A percentile compares a stretch with the other conserved stretches of the same genome.
These are phyloP conservation scores for Chionomys nivalis DNA, from an alignment of 2,113 vertebrate species.

Conservation along the genomic window DNA sequence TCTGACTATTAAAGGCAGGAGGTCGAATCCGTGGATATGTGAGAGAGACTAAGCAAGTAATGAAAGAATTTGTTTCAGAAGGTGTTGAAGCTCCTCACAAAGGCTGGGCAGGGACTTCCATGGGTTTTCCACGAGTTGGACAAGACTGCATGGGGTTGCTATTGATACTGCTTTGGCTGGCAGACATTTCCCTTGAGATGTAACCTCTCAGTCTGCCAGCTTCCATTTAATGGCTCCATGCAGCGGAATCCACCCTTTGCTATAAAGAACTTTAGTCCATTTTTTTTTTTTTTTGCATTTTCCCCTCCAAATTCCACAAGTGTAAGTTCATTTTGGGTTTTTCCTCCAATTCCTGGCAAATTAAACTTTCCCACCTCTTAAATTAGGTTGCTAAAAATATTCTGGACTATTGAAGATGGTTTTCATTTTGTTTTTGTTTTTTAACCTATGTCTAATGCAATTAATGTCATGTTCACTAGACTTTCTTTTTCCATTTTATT, in stretches of 20 bases:
- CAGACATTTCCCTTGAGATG: background rate
- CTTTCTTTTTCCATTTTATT: background rate
- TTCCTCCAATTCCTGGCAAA: background rate
- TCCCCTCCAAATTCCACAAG: slow-evolving; percentile 4
- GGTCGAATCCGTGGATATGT: background rate
- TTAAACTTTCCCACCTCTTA: background rate
- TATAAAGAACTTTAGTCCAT: background rate
- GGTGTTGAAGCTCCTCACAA: slow-evolving; percentile 25
- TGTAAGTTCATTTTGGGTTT: slow-evolving; percentile 43
- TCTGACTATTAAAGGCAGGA: background rate
- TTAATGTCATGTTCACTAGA: background rate
- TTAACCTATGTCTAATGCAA: background rate
- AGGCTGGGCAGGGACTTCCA: background rate
- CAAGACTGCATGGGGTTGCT: slow-evolving; percentile 24
- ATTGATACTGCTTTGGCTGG: background rate
- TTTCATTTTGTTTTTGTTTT: background rate
- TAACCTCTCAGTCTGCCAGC: background rate
- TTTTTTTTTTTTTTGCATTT: background rate
- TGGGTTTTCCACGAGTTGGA: background rate
- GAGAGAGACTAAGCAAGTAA: slow-evolving; percentile 13
- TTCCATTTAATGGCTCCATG: background rate
- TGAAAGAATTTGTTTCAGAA: slow-evolving; percentile 32
- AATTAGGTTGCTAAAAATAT: background rate
- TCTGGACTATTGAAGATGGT: background rate
- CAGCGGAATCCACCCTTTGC: background rate